Evolutionary conservation across 2,888 invertebrate genomes (phyloP).

Genomic region (Aporophyla lueneburgensis): DNA sequence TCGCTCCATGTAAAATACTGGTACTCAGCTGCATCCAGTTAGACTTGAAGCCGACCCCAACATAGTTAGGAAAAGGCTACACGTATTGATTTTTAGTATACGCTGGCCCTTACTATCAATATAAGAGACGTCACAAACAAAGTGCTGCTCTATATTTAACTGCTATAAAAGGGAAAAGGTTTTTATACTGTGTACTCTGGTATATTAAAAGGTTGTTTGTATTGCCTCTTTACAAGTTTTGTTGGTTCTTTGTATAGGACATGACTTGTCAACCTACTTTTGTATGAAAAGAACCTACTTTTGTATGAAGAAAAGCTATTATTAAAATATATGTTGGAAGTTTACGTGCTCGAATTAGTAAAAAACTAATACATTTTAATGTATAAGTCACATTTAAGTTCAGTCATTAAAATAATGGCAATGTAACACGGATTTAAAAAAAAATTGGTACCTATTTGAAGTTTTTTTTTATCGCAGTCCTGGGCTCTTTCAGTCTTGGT

Average conservation of each 20-base stretch:
- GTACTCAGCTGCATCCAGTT: no score
- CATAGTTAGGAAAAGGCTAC: no score
- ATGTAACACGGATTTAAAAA: no score
- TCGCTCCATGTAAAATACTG: no score
- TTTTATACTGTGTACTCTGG: background rate
- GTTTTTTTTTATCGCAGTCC: no score
- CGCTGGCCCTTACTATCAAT: slow-evolving; percentile 1
- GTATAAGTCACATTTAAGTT: background rate
- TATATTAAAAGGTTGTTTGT: slow-evolving; percentile 48
- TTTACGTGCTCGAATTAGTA: background rate
- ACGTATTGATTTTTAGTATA: background rate
- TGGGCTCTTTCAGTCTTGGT: no score
- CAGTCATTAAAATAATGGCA: background rate
- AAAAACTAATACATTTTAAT: background rate
- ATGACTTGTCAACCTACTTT: background rate
- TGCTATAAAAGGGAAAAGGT: slow-evolving; percentile 32
- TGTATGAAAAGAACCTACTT: background rate
- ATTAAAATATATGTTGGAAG: background rate
- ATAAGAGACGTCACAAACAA: slow-evolving; percentile 20
- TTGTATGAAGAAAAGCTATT: background rate
- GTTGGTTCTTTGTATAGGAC: slow-evolving; percentile 26
- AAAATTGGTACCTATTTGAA: no score
- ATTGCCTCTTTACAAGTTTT: slow-evolving; percentile 19
- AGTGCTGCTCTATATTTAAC: slow-evolving; percentile 47
- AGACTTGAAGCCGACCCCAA: no score